A percentile compares a stretch with the other conserved stretches of the same genome.
Evolutionary conservation across 2,797 vertebrate species (phyloP).

Genomic region (Danio aesculapii): DNA sequence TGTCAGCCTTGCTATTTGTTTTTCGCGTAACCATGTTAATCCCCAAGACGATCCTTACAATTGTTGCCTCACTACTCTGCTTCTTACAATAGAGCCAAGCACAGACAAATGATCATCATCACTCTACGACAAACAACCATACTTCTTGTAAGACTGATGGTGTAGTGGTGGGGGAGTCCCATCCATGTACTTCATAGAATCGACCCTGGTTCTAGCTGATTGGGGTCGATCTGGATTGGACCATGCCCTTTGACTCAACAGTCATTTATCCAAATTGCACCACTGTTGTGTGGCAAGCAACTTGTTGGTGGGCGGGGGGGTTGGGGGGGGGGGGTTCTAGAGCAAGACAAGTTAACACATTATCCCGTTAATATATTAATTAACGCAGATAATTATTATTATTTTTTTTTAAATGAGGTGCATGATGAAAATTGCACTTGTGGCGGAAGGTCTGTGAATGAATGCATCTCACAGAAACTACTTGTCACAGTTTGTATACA

Average conservation of each 20-base stretch:
- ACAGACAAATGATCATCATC: constrained; percentile 10
- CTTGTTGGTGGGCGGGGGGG: not conserved
- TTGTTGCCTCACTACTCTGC: constrained; percentile 15
- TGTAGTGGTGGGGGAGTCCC: not conserved
- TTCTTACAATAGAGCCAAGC: not conserved
- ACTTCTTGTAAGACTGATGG: constrained; percentile 11
- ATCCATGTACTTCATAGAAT: constrained; percentile 31
- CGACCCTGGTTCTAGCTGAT: not conserved
- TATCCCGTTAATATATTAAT: too few relatives aligned
- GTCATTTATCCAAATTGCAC: constrained; percentile 29
- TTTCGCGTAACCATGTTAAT: constrained; percentile 9
- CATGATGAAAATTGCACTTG: too few relatives aligned
- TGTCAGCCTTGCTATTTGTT: not conserved
- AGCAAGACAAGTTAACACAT: too few relatives aligned
- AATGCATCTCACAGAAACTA: too few relatives aligned
- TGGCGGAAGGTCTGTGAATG: too few relatives aligned
- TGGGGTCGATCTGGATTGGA: constrained; percentile 5
- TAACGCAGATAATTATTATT: too few relatives aligned
- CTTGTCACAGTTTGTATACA: too few relatives aligned
- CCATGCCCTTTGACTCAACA: not conserved
- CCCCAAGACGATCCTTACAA: not conserved
- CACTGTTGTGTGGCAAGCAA: not conserved
- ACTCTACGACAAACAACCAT: constrained; percentile 17
- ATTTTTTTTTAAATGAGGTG: too few relatives aligned
- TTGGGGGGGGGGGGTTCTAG: not conserved